These are phyloP conservation scores for Vespertilio murinus DNA, from an alignment of 2,797 vertebrate species.

Conservation along the genomic window DNA sequence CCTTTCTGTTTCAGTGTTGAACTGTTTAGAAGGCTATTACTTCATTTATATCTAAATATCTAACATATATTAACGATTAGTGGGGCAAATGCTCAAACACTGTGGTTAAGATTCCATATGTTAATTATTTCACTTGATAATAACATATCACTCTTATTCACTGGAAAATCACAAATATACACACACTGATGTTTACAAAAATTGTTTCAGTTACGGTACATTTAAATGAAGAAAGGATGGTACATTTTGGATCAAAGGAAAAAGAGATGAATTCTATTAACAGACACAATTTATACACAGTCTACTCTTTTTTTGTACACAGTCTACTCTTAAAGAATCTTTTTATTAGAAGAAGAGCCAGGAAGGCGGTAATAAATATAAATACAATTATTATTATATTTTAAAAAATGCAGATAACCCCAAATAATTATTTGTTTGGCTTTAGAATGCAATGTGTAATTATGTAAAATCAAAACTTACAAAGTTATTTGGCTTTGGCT, in stretches of 20 bases:
- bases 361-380: conserved; percentile 11
- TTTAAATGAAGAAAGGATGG: neutral
- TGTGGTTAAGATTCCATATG: neutral
- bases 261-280: neutral
- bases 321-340: conserved; percentile 4
- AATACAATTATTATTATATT: neutral
- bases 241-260: conserved; percentile 12
- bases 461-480: conserved; percentile 2
- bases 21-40: neutral
- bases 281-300: neutral
- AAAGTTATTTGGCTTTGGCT: neutral
- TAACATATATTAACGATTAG: neutral
- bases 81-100: neutral
- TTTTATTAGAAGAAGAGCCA: neutral
- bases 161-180: conserved; percentile 51
- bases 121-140: conserved; percentile 36
- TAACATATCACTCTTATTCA: neutral
- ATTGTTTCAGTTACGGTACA: neutral
- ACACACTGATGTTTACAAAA: conserved; percentile 60
- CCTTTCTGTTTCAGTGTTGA: conserved; percentile 14
- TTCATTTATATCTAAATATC: conserved; percentile 33
- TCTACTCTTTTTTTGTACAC: neutral
- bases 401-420: neutral
- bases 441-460: conserved; percentile 19
- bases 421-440: neutral